Evolutionary conservation across 1,140 invertebrate genomes (phyloP), one percentile per base, ranked within the genome.

Genomic region (Drosophila auraria): DNA sequence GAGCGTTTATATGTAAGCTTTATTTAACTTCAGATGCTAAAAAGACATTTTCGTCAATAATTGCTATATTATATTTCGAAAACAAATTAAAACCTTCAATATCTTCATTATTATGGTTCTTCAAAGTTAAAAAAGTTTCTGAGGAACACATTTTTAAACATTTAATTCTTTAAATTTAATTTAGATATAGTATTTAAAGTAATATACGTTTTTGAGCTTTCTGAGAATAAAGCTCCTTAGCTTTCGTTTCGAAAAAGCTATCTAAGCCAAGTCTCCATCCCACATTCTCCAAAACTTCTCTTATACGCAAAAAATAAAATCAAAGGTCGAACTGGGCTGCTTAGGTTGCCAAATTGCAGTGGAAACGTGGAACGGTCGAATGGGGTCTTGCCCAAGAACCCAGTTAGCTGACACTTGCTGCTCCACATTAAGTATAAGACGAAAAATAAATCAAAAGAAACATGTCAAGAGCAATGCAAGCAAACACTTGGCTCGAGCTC

Each of bases 341-440:
- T 45, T 45, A 69, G 40, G 53, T 54, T 17, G 38, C 25, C 14
- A 51, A 65, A 40, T 42, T 51, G 38, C 20, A 53, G 9, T 33
- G 17, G 20, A 54, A 61, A 47, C 36, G 58, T 73, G 36, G 36
- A 20, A 14, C 61, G 15, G 12, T 47, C 8, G 36, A 75, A 44
- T 49, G 53, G 51, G 45, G 36, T 49, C 71, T 73, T 50, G 44
- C 38, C 44, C 38, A 51, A 33, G 49, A 60, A 60, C 82, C 68
- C 58, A 75, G 58, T 77, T 87, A 57, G 60, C 70, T 61, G 80
- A 83, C 65, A 87, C 80, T 87, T 77, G 66, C 71, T 79, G 76
- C 79, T 80, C 76, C 70, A 82, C 36, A 51, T 63, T 49, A 49
- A 36, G 33, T 36, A 8, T 20, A 40, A 40, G 5, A 40, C 27